These are phyloP conservation scores for Peromyscus nudipes DNA, from an alignment of 2,797 vertebrate species.

Conservation along the genomic window DNA sequence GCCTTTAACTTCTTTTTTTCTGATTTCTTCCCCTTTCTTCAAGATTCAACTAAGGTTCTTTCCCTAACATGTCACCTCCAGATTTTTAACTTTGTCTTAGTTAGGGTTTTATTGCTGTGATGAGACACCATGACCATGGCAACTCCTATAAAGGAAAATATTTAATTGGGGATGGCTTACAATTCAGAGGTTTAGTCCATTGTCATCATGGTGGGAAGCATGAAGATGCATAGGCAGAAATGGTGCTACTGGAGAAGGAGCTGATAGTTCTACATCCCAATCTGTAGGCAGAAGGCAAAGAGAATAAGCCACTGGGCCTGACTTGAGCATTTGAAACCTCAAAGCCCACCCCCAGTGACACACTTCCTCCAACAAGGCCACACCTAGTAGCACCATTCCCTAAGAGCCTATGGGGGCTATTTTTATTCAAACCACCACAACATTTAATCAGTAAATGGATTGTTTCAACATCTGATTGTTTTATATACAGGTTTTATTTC, in stretches of 20 bases:
- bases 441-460: neutral
- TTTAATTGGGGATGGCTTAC: neutral
- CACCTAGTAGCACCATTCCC: neutral
- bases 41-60: neutral
- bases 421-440: neutral
- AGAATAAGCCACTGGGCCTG: neutral
- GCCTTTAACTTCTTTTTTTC: neutral
- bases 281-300: neutral
- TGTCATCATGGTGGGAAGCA: neutral
- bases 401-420: neutral
- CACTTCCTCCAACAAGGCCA: neutral
- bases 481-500: neutral
- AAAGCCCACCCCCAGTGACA: too few species aligned
- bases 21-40: constrained; percentile 20
- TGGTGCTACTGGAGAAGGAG: neutral
- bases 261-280: neutral
- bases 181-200: neutral
- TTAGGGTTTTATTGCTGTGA: neutral
- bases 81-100: neutral
- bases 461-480: constrained; percentile 53
- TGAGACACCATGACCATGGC: neutral
- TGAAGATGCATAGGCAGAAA: neutral
- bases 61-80: neutral
- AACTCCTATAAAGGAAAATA: neutral
- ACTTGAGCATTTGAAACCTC: neutral